Evolutionary conservation across 2,113 vertebrate species (phyloP).

Genomic region (Eleginops maclovinus): DNA sequence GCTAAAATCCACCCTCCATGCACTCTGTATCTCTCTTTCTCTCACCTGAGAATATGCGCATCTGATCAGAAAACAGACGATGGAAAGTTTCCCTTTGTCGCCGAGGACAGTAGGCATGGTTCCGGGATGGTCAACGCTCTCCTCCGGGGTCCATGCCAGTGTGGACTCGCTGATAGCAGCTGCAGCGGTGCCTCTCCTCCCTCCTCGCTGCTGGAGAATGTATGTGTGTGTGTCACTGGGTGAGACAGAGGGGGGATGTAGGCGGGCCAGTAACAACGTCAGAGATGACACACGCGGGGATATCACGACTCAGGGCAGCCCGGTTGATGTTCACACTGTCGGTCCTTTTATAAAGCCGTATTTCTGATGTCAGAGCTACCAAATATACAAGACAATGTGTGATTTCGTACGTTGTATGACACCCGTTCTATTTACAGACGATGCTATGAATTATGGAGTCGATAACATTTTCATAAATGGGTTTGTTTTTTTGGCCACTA

Average conservation of each 20-base stretch:
- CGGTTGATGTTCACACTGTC: neutral
- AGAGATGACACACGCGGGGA: slow-evolving; percentile 63
- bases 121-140: slow-evolving; percentile 71
- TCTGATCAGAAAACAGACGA: slow-evolving; percentile 77
- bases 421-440: neutral
- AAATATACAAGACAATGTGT: neutral
- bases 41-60: slow-evolving; percentile 82
- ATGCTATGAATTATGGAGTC: neutral
- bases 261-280: slow-evolving; percentile 72
- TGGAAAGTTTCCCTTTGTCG: slow-evolving; percentile 80
- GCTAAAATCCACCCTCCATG: neutral
- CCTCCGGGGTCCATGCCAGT: slow-evolving; percentile 77
- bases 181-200: slow-evolving; percentile 22
- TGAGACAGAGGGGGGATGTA: slow-evolving; percentile 47
- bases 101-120: slow-evolving; percentile 81
- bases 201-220: slow-evolving; percentile 28
- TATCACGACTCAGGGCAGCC: slow-evolving; percentile 65
- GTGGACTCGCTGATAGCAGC: slow-evolving; percentile 28
- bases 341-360: neutral
- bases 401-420: neutral
- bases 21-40: neutral
- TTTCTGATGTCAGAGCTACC: neutral
- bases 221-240: slow-evolving; percentile 27
- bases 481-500: neutral
- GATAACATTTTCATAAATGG: neutral